Evolutionary conservation across 2,113 vertebrate species (phyloP).

Genomic region (Genyomyrus donnyi): DNA sequence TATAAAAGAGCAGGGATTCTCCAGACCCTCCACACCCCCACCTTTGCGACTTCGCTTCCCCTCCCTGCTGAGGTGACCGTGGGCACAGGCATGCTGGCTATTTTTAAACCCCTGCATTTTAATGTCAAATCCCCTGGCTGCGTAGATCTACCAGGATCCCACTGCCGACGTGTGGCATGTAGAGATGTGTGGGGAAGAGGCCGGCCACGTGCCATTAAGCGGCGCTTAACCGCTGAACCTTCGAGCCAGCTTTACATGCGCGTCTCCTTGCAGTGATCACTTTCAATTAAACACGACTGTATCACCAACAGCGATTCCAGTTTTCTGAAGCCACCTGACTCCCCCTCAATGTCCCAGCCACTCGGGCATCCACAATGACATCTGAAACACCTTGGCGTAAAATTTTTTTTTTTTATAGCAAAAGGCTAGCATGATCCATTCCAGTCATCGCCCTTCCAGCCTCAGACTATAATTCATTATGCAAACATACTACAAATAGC

Average conservation of each 20-base stretch:
- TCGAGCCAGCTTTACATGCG: neutral
- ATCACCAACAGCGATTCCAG: neutral
- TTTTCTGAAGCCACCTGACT: neutral
- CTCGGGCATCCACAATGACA: neutral
- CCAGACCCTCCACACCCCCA: neutral
- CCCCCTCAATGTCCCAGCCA: neutral
- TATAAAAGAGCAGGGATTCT: neutral
- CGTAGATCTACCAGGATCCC: neutral
- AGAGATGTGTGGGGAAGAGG: neutral
- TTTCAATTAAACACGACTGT: neutral
- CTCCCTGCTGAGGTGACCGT: neutral
- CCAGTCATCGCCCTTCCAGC: neutral
- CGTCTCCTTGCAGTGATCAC: neutral
- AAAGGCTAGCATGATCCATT: neutral
- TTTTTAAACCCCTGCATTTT: constrained; percentile 18
- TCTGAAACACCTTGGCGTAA: neutral
- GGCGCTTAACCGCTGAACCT: neutral
- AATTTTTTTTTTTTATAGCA: neutral
- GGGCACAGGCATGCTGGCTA: neutral
- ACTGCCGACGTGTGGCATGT: neutral
- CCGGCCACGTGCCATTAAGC: neutral
- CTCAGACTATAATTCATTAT: neutral
- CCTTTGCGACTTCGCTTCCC: neutral
- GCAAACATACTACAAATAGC: neutral
- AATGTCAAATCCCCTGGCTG: constrained; percentile 13